Base-by-base conservation (phyloP, 2,888 invertebrate genomes). In the Barypeithes pellucidus region DNA sequence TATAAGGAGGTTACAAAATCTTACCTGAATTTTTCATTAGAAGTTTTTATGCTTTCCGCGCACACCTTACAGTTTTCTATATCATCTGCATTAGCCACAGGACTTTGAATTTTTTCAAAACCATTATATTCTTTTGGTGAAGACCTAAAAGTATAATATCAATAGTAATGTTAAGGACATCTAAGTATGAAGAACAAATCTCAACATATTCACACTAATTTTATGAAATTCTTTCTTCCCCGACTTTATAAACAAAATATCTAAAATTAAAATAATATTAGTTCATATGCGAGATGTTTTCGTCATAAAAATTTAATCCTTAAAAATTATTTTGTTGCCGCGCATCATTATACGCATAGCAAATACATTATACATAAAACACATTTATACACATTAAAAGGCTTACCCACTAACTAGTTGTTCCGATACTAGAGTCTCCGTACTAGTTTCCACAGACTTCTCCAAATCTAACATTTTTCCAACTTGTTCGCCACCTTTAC, bases 381-480 rank as follows among this genome's bases (percentile, higher is more conserved):
- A n/a, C n/a, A n/a, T n/a, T n/a, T n/a, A n/a, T n/a, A n/a, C n/a
- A n/a, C n/a, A n/a, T n/a, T n/a, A n/a, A n/a, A n/a, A n/a, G 18
- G 77, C 81, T 81, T 72, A 82, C 82, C 81, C 77, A 73, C 73
- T 69, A 61, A 79, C 65, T 45, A 77, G 54, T 61, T 82, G 83
- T 50, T 84, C 85, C 63, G 87, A 87, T 54, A 87, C 88, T 75
- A 89, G 80, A 14, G 89, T 89, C 77, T 89, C 89, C 47, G 89
- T 89, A 81, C 89, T 89, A 39, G 88, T 88, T 79, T 88, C 88
- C 54, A 84, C 82, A n/a, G 86, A 85, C 67, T 82, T 82, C 20
- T 78, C 79, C 60, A 78, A 75, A 33, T 76, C 77, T 45, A 85
- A 77, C 43, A 84, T 82, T 61, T 82, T 82, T 67, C 83, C 82